phyloP scores from a whole-genome alignment of 2,888 invertebrate genomes.

The Pseudococcus viburni region DNA sequence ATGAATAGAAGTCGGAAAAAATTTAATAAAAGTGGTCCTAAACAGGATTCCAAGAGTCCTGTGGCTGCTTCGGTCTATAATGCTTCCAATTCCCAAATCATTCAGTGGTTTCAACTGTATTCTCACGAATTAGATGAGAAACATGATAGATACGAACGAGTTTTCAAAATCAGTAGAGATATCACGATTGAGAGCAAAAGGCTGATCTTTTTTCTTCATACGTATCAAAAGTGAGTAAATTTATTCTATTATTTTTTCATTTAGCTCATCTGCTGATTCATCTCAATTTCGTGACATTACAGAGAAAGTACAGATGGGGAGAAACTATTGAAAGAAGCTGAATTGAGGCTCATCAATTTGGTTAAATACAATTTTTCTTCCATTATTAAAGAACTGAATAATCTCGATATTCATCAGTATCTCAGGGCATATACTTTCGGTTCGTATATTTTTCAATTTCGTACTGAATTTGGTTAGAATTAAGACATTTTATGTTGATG shows the following conservation, averaged over 20 bases:
- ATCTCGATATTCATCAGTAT: constrained; percentile 81
- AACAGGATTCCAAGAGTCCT: not conserved
- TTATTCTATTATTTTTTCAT: not conserved
- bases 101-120: constrained; percentile 78
- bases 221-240: constrained; percentile 76
- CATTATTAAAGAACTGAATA: constrained; percentile 83
- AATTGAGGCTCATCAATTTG: constrained; percentile 78
- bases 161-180: constrained; percentile 86
- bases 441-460: not conserved
- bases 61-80: not conserved
- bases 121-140: constrained; percentile 80
- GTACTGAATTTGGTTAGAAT: not conserved
- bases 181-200: constrained; percentile 92
- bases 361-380: constrained; percentile 76
- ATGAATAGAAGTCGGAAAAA: constrained; percentile 11
- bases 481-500: constrained; percentile 7
- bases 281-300: not conserved
- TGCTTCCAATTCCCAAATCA: constrained; percentile 71
- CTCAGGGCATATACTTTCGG: constrained; percentile 79
- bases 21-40: not conserved
- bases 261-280: not conserved
- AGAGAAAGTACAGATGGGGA: constrained; percentile 72
- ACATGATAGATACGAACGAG: constrained; percentile 87
- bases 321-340: constrained; percentile 77
- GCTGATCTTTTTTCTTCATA: constrained; percentile 88